Percentiles rank a stretch among this genome's conserved stretches.
Conservation (phyloP, 2,888 invertebrate genomes). For the Catotricha subobsoleta region DNA sequence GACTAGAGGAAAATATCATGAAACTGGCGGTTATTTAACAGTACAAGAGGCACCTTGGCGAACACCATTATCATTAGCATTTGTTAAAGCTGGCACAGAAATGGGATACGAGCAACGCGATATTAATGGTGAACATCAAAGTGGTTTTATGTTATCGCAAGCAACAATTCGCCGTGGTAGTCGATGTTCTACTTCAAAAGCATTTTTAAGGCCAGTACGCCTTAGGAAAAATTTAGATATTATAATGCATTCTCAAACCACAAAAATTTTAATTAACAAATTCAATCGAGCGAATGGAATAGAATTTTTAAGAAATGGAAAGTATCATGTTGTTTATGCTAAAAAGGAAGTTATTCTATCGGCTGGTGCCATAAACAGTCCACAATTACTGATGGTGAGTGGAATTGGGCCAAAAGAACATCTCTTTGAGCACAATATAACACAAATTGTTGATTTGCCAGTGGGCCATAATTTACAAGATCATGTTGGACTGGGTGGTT, state of each 20-base stretch:
- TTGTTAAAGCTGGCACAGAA: slow-evolving; percentile 64
- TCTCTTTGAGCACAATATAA: slow-evolving; percentile 49
- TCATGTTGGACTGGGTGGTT: slow-evolving; percentile 69
- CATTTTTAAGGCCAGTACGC: slow-evolving; percentile 67
- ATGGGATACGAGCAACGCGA: slow-evolving; percentile 66
- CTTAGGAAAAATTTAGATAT: slow-evolving; percentile 61
- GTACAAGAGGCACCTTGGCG: slow-evolving; percentile 75
- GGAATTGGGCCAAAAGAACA: slow-evolving; percentile 72
- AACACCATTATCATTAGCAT: slow-evolving; percentile 63
- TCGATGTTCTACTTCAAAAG: slow-evolving; percentile 74
- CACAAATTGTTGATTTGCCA: slow-evolving; percentile 52
- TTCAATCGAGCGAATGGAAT: slow-evolving; percentile 59
- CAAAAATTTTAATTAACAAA: slow-evolving; percentile 45
- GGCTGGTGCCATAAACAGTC: slow-evolving; percentile 74
- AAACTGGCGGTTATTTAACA: slow-evolving; percentile 60
- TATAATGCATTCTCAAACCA: slow-evolving; percentile 56
- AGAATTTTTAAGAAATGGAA: slow-evolving; percentile 48
- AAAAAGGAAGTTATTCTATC: slow-evolving; percentile 67
- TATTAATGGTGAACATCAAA: slow-evolving; percentile 64
- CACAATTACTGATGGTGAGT: slow-evolving; percentile 79
- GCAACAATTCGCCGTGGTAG: slow-evolving; percentile 68
- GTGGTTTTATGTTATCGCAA: slow-evolving; percentile 75
- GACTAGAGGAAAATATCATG: slow-evolving; percentile 54
- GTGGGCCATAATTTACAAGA: slow-evolving; percentile 77
- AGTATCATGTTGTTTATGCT: slow-evolving; percentile 46